A percentile compares a stretch with the other conserved stretches of the same genome.
Evolutionary conservation across 2,113 vertebrate species (phyloP).

Genomic region (Pontoporia blainvillei): DNA sequence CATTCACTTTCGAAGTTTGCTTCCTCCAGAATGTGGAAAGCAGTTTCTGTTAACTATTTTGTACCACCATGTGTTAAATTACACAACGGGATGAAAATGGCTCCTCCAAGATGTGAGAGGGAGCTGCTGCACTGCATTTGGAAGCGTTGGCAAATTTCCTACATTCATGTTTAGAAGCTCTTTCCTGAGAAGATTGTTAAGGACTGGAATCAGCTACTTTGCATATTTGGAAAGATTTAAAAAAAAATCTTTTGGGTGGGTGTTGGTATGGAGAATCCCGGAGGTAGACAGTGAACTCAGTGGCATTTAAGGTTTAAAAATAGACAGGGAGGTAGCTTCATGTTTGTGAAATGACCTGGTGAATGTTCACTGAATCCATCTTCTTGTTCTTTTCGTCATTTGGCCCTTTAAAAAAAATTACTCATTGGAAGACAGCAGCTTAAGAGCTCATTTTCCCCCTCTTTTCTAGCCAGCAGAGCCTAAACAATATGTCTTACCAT

Average conservation of each 20-base stretch:
- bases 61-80: conserved; percentile 37
- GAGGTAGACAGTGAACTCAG: background rate
- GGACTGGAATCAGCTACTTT: background rate
- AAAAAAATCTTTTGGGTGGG: no score
- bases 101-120: conserved; percentile 2
- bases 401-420: background rate
- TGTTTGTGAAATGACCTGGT: background rate
- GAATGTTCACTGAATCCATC: background rate
- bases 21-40: conserved; percentile 34
- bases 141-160: conserved; percentile 34
- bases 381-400: background rate
- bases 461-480: background rate
- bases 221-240: background rate
- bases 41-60: conserved; percentile 55
- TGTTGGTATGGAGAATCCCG: background rate
- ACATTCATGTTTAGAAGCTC: background rate
- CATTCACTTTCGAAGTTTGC: conserved; percentile 23
- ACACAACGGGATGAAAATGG: conserved; percentile 57
- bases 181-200: conserved; percentile 4
- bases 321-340: background rate
- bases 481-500: background rate
- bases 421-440: background rate
- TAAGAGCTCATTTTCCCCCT: background rate
- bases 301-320: background rate
- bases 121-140: background rate